Evolutionary conservation across 2,797 vertebrate genomes (phyloP).

Genomic region (Melanotaenia trifasciata): DNA sequence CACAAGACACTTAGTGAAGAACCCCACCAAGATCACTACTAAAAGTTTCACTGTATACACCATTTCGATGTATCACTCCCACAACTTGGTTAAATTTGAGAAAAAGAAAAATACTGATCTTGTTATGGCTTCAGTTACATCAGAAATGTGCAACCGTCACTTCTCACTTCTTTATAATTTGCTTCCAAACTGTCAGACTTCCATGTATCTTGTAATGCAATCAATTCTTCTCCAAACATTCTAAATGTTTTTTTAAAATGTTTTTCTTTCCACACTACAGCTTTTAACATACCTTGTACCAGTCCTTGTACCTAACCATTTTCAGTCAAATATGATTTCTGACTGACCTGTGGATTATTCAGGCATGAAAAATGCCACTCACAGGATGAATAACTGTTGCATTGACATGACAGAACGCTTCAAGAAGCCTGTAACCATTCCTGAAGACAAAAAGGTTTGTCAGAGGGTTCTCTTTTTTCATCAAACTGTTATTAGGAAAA

Average conservation of each 20-base stretch:
- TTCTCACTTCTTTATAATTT: neutral
- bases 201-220: neutral
- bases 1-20: no score
- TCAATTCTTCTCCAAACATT: neutral
- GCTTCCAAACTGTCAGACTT: neutral
- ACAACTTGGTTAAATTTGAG: no score
- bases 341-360: no score
- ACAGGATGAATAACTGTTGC: neutral
- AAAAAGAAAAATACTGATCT: neutral
- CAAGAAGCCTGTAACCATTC: neutral
- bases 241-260: neutral
- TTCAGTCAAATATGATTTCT: neutral
- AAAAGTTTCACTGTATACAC: no score
- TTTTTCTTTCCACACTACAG: neutral
- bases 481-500: neutral
- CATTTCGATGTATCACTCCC: no score
- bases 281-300: neutral
- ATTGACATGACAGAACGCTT: neutral
- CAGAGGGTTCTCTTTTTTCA: neutral
- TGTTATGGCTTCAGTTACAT: no score
- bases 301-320: no score
- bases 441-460: neutral
- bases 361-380: neutral
- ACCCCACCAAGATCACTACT: no score
- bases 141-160: neutral